Evolutionary conservation across 1,140 invertebrate genomes (phyloP).

Genomic region (Parasteatoda tepidariorum): DNA sequence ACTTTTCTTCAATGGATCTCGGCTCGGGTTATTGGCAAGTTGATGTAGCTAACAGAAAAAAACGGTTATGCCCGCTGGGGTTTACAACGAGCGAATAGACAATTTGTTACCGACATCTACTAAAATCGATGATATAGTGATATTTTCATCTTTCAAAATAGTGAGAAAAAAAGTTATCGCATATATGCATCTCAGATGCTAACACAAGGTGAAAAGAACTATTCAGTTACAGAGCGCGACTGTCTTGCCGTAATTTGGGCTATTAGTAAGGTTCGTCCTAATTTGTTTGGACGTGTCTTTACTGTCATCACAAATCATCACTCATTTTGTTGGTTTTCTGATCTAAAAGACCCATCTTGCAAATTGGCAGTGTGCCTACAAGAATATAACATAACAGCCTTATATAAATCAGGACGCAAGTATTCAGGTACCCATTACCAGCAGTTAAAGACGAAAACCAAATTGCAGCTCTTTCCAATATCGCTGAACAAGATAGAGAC

Average conservation of each 20-base stretch:
- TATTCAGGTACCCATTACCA: too few species aligned
- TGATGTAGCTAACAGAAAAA: conserved; percentile 64
- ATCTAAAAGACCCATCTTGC: conserved; percentile 64
- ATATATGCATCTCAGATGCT: background rate
- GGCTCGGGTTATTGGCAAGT: conserved; percentile 71
- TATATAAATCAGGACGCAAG: too few species aligned
- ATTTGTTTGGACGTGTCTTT: conserved; percentile 61
- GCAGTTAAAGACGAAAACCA: too few species aligned
- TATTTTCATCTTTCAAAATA: conserved; percentile 8
- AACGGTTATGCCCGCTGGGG: too few species aligned
- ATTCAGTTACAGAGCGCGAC: conserved; percentile 61
- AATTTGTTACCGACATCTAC: conserved; percentile 17
- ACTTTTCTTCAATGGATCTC: conserved; percentile 71
- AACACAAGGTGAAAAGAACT: conserved; percentile 28
- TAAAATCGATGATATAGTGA: conserved; percentile 38
- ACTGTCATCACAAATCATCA: conserved; percentile 20
- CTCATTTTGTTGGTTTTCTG: conserved; percentile 63
- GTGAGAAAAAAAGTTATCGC: too few species aligned
- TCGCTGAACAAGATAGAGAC: too few species aligned
- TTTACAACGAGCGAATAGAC: conserved; percentile 50
- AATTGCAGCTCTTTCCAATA: too few species aligned
- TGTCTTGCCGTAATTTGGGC: conserved; percentile 64
- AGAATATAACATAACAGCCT: too few species aligned
- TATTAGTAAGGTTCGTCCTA: conserved; percentile 62
- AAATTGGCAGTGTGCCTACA: too few species aligned